Base-by-base conservation (phyloP, 2,113 vertebrate species). In the Hipposideros armiger region DNA sequence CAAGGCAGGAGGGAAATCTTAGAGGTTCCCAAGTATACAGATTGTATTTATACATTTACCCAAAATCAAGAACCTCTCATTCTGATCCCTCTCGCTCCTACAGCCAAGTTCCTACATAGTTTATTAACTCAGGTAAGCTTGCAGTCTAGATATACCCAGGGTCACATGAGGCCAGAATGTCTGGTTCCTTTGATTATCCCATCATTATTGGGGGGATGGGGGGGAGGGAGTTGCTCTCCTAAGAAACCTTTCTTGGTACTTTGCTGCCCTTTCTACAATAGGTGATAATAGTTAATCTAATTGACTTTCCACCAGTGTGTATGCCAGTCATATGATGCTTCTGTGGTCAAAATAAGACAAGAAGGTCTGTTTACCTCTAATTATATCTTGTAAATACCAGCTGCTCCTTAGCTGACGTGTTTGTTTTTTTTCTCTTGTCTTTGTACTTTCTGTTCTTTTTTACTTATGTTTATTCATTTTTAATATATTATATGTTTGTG, bases 391-490 rank as follows among this genome's bases (percentile, higher is more conserved):
- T 1, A 56, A 77, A n/a, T 47, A 8, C 20, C 60, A 72, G 69
- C 22, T 93, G 24, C 13, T 69, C 0, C 47, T 86, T 64, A 83
- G 32, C 67, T 50, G 72, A 67, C 19, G 11, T 76, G 16, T 56
- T 28, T 7, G 47, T 10, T 47, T 47, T 70, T 62, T 82, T 83
- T 85, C 45, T 70, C 56, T 26, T 62, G 19, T 74, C n/a, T 26
- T 78, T 73, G 16, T 42, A 42, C 13, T n/a, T 80, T 73, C 36
- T 82, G 26, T 73, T 89, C 50, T 87, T 64, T 62, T 85, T 76
- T 54, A 42, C 19, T 78, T 66, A 32, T 45, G 36, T 74, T 42
- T 78, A 85, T 28, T 56, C 36, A 66, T 86, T 87, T 83, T 40
- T 81, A 90, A 87, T 24, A 64, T 0, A 8, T 5, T 60, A 47